Evolutionary conservation across 2,797 vertebrate species (phyloP), one percentile per base, ranked within the genome.

Genomic region (Schizothorax lantsangensis): DNA sequence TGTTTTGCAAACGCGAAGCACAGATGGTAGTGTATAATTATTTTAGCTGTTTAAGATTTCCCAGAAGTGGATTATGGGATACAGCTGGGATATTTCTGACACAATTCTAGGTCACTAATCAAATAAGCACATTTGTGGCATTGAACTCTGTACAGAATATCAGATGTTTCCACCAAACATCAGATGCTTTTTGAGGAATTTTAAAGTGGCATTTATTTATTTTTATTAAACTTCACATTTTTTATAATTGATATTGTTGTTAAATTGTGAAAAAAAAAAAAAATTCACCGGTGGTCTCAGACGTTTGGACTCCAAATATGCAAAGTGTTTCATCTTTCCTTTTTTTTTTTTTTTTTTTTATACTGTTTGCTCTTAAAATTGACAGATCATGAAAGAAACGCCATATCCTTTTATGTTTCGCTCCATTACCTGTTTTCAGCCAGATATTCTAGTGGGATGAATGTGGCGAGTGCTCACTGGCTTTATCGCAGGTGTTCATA

Each of bases 21-120:
- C 71, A 62, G 54, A 64, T 64, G 71, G 71, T 23, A 36, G 72
- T 64, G 57, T 78, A n/a, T 49, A 40, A 84, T 83, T 59, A 83
- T 47, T 49, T n/a, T 47, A 66, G 83, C 26, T 1, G 40, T 52
- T 75, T 64, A 11, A 52, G 9, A 40, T 68, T 33, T 75, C 57
- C 4, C 40, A 26, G 15, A 52, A 66, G 59, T 26, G 45, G 33
- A 77, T 78, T 49, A 77, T 77, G 30, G 15, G 19, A 75, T 74
- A 23, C 57, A 84, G 52, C 54, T 6, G 54, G 77, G 54, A 79
- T 79, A 59, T 79, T 40, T 59, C 36, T 40, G 74, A 77, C 74
- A 54, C 11, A n/a, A 15, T 78, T 78, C 52, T 78, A n/a, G 75
- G 75, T 78, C 75, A 57, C 49, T 38, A 23, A 77, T 54, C 19